phyloP scores from a whole-genome alignment of 2,797 vertebrate genomes.

The Crypturellus tataupa region DNA sequence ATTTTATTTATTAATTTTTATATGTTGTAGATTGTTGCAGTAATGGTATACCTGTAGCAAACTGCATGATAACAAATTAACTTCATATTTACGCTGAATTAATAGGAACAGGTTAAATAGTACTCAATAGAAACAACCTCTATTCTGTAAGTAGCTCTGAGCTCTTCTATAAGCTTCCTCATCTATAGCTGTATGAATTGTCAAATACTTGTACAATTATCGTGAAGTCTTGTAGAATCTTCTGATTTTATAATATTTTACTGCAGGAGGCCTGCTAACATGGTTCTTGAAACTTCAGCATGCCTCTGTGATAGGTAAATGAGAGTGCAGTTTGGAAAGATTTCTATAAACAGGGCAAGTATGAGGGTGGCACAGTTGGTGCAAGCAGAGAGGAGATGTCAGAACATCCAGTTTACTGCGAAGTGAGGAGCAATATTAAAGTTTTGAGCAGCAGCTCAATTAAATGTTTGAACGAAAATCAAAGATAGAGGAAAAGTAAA shows the following conservation, averaged over 20 bases:
- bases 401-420: background rate
- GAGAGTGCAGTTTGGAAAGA: background rate
- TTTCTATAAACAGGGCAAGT: background rate
- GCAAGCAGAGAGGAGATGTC: background rate
- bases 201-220: background rate
- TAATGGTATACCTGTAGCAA: background rate
- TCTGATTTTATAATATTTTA: background rate
- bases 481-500: background rate
- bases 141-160: background rate
- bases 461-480: background rate
- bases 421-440: background rate
- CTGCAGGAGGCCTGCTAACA: background rate
- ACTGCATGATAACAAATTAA: background rate
- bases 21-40: background rate
- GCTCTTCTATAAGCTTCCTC: background rate
- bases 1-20: constrained; percentile 45
- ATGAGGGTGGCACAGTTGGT: background rate
- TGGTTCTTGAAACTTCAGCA: background rate
- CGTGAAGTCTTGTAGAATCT: background rate
- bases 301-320: background rate
- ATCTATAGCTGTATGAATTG: background rate
- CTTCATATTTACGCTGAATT: background rate
- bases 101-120: background rate
- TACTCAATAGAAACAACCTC: background rate
- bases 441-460: background rate